Conservation (phyloP, 2,797 vertebrate genomes). For the Enteromius thamalakanensis region DNA sequence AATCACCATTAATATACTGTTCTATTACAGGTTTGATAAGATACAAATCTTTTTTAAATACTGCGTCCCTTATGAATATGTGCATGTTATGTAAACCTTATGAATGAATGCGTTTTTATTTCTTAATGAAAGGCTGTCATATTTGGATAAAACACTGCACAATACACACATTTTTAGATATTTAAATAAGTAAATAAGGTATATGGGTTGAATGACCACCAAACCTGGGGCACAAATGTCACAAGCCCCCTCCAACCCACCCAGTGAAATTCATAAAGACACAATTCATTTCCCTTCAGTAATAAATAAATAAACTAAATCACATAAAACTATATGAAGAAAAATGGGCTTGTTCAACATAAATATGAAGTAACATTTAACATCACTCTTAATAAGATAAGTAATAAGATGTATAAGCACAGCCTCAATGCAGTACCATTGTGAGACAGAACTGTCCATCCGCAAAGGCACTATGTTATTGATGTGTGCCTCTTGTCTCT, state of each 20-base stretch:
- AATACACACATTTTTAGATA: background rate
- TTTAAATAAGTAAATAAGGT: conserved; percentile 4
- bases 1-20: background rate
- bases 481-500: conserved; percentile 30
- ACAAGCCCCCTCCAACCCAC: background rate
- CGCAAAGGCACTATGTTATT: conserved; percentile 43
- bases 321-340: background rate
- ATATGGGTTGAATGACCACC: conserved; percentile 35
- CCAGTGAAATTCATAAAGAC: background rate
- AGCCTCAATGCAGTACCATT: background rate
- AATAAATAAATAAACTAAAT: background rate
- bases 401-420: background rate
- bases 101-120: background rate
- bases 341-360: background rate
- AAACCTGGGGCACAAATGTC: background rate
- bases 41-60: background rate
- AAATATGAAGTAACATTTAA: conserved; percentile 4
- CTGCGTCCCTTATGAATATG: background rate
- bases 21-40: background rate
- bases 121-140: background rate
- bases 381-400: conserved; percentile 10
- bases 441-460: background rate
- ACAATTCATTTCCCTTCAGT: background rate
- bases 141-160: background rate
- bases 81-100: background rate